Evolutionary conservation across 1,140 invertebrate genomes (phyloP), one percentile per base, ranked within the genome.

Genomic region (Teleogryllus occipitalis): DNA sequence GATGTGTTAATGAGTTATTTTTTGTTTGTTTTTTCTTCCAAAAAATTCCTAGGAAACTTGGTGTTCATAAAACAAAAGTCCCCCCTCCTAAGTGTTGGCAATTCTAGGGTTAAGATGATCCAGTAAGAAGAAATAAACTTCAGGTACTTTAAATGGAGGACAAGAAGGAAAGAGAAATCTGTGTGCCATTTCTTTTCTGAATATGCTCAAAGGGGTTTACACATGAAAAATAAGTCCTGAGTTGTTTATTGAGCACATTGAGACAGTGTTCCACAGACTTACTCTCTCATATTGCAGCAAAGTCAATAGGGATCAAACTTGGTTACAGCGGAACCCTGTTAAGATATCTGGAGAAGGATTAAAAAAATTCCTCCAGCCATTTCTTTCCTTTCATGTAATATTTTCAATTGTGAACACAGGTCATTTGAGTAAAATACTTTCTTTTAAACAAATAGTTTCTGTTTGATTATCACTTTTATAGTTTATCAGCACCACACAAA

Each of bases 141-240:
- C 54, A 65, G 54, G 54, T 65, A 65, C 54, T 65, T 65, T 65
- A 65, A 65, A 65, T 65, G 54, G 54, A 65, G 54, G 54, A 65
- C 54, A 65, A 65, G 54, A 14, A 65, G 18, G 18, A 18, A 65
- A 18, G 18, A 65, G 10, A 10, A 65, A 18, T 65, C 54, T 65
- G 54, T 18, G 18, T 10, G 18, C 54, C 18, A 65, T 65, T 65
- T 65, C 54, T 65, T 18, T 14, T 10, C 18, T 14, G 54, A 18
- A 14, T 14, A 18, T 65, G 54, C 54, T 65, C 54, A 65, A 39
- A 65, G 54, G 54, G 54, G 54, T 65, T 65, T 10, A 65, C 27
- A 65, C 10, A 14, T 65, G 18, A 65, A 65, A 65, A 65, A 65
- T 65, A 65, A 18, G 18, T 65, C 54, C 54, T 65, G 54, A 65